Percentiles rank a stretch among this genome's conserved stretches.
These are phyloP conservation scores for Atlantisia rogersi DNA, from an alignment of 2,113 vertebrate species.

Conservation along the genomic window DNA sequence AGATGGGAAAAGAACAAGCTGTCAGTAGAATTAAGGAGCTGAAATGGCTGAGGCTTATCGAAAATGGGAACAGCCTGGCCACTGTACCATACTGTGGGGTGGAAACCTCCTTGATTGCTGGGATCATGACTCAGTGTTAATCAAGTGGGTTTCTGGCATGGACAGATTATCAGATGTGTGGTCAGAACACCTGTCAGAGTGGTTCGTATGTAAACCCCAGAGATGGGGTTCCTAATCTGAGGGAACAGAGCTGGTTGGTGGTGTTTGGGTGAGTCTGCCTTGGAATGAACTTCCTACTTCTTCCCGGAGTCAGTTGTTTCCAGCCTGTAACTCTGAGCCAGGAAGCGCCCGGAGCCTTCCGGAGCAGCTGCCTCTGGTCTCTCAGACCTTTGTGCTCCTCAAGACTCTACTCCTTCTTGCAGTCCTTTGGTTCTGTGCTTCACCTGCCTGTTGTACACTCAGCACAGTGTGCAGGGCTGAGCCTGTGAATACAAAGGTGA, in stretches of 20 bases:
- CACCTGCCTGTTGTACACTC: background rate
- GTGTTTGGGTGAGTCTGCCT: background rate
- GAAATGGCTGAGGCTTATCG: background rate
- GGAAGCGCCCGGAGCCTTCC: background rate
- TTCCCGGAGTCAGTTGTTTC: background rate
- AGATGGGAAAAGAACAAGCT: conserved; percentile 56
- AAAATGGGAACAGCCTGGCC: conserved; percentile 1
- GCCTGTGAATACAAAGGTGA: background rate
- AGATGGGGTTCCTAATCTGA: background rate
- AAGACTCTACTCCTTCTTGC: background rate
- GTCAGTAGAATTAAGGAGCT: conserved; percentile 54
- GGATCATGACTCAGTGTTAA: background rate
- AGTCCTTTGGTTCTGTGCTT: background rate
- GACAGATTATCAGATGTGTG: background rate
- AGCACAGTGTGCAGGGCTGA: background rate
- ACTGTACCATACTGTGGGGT: fast-evolving
- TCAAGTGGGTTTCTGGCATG: background rate
- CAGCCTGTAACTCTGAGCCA: background rate
- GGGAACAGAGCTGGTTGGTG: background rate
- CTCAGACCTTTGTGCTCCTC: background rate
- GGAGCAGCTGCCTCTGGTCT: background rate
- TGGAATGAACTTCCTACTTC: background rate
- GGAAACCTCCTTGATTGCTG: background rate
- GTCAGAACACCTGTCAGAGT: background rate
- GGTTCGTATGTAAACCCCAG: background rate